Evolutionary conservation across 1,140 invertebrate genomes (phyloP).

Genomic region (Leptinotarsa defecta): DNA sequence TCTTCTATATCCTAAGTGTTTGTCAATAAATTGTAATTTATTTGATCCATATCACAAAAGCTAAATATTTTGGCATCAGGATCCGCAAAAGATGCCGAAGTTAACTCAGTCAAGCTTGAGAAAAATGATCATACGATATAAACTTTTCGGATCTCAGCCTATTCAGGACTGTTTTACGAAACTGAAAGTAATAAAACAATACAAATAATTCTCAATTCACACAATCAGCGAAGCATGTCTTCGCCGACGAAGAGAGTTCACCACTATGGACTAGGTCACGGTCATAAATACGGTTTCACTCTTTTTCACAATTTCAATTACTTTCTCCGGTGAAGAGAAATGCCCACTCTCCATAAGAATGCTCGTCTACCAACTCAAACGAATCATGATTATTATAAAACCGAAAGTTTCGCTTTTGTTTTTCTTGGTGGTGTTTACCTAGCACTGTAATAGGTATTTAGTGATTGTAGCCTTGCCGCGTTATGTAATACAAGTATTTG

Average conservation of each 20-base stretch:
- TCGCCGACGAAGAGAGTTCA: background rate
- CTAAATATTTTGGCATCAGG: too few relatives aligned
- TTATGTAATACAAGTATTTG: constrained; percentile 1
- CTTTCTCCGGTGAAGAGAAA: constrained; percentile 17
- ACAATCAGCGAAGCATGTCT: background rate
- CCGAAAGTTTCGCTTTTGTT: constrained; percentile 8
- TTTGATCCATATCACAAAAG: too few relatives aligned
- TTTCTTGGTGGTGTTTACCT: background rate
- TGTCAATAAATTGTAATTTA: too few relatives aligned
- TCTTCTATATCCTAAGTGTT: too few relatives aligned
- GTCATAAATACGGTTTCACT: constrained; percentile 19
- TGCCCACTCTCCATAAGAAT: constrained; percentile 3
- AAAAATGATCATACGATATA: too few relatives aligned
- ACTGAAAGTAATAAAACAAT: background rate
- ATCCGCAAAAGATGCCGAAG: too few relatives aligned
- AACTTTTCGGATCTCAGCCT: too few relatives aligned
- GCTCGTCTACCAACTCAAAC: background rate
- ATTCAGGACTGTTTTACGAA: background rate
- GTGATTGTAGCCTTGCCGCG: background rate
- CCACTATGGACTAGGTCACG: constrained; percentile 18
- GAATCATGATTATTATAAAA: background rate
- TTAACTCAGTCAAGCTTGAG: too few relatives aligned
- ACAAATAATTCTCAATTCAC: background rate
- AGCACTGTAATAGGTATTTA: background rate
- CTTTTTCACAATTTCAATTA: constrained; percentile 21